phyloP scores from a whole-genome alignment of 2,888 invertebrate species.

The Dioctria rufipes region DNA sequence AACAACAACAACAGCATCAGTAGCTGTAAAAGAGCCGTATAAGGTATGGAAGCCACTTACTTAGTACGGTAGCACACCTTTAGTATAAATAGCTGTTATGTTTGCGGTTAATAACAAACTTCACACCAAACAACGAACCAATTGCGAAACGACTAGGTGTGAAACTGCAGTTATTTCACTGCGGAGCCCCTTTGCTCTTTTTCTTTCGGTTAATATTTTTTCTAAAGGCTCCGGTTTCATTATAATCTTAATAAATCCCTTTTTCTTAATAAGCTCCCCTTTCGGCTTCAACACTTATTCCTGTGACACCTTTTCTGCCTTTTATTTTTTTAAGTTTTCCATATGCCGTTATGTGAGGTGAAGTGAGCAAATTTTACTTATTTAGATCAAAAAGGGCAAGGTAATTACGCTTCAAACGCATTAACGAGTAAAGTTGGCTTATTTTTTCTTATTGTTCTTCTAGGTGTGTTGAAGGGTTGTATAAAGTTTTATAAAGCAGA shows the following conservation, averaged over 20 bases:
- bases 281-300: slow-evolving; percentile 5
- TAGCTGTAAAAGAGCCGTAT: slow-evolving; percentile 12
- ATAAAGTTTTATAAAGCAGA: too few species aligned
- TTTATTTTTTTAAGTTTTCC: slow-evolving; percentile 15
- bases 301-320: slow-evolving; percentile 41
- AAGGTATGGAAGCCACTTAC: slow-evolving; percentile 46
- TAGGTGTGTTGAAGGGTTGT: too few species aligned
- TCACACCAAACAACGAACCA: slow-evolving; percentile 34
- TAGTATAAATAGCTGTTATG: slow-evolving; percentile 25
- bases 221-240: slow-evolving; percentile 47
- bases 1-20: slow-evolving; percentile 11
- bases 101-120: slow-evolving; percentile 43
- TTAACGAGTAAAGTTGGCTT: slow-evolving; percentile 27
- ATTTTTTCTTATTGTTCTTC: slow-evolving; percentile 24
- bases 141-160: slow-evolving; percentile 38
- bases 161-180: slow-evolving; percentile 29
- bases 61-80: slow-evolving; percentile 46
- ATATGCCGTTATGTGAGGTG: slow-evolving; percentile 20
- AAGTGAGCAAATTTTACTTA: slow-evolving; percentile 25
- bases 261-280: slow-evolving; percentile 41
- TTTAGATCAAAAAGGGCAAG: slow-evolving; percentile 1
- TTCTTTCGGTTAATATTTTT: slow-evolving; percentile 28
- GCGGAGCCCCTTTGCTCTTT: not conserved
- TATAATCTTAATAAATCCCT: slow-evolving; percentile 44
- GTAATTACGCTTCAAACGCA: slow-evolving; percentile 13